These are phyloP conservation scores for Vidua macroura DNA, from an alignment of 2,113 vertebrate genomes.

Conservation along the genomic window DNA sequence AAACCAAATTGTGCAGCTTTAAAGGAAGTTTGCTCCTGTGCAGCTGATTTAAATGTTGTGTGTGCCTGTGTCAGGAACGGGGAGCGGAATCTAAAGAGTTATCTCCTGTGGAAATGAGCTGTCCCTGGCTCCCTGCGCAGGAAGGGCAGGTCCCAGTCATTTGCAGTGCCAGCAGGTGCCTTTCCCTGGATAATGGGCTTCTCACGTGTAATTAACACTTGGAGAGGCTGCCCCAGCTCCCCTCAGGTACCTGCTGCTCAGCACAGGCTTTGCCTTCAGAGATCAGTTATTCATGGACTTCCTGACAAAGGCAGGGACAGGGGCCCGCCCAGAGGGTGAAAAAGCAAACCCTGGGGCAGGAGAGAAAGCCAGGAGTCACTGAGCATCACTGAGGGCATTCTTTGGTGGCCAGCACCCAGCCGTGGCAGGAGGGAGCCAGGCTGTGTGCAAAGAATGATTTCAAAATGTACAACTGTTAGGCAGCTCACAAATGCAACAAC, in stretches of 20 bases:
- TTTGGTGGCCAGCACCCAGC: background rate
- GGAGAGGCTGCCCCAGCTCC: constrained; percentile 73
- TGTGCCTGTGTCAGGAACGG: constrained; percentile 66
- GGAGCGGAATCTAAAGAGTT: constrained; percentile 82
- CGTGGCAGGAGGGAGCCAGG: constrained; percentile 18
- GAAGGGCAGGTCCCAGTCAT: constrained; percentile 83
- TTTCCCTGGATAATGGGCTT: constrained; percentile 91
- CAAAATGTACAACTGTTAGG: constrained; percentile 77
- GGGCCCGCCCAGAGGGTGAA: too few species aligned
- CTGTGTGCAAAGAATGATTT: constrained; percentile 57
- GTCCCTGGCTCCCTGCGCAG: constrained; percentile 75
- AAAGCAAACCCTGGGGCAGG: constrained; percentile 66
- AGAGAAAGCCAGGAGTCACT: background rate
- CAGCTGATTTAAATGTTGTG: constrained; percentile 82
- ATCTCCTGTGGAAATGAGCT: constrained; percentile 79
- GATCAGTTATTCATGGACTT: constrained; percentile 50
- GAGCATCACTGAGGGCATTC: constrained; percentile 13
- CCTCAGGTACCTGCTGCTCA: constrained; percentile 80
- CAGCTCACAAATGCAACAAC: constrained; percentile 76
- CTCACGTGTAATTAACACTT: constrained; percentile 95
- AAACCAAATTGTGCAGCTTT: constrained; percentile 73
- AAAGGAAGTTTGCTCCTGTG: constrained; percentile 72
- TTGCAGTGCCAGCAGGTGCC: constrained; percentile 94
- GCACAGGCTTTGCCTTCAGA: constrained; percentile 62
- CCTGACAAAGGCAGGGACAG: background rate